A percentile compares a stretch with the other conserved stretches of the same genome.
Conservation (phyloP, 2,113 vertebrate genomes). For the Otolemur garnettii region DNA sequence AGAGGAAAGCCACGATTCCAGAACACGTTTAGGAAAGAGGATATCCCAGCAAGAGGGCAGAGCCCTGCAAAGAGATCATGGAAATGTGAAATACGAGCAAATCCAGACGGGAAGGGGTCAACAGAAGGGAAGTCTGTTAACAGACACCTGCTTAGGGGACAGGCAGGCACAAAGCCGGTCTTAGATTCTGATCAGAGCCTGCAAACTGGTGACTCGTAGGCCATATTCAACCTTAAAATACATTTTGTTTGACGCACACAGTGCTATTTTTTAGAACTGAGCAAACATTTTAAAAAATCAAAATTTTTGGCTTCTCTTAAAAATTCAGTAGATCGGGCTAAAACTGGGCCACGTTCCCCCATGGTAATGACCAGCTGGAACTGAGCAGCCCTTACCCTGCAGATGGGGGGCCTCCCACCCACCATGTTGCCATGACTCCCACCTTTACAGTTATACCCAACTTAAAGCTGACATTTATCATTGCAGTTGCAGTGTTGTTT, state of each 20-base stretch:
- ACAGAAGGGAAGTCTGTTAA: background rate
- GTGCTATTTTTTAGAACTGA: conserved; percentile 22
- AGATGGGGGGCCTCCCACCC: background rate
- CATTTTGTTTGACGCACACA: background rate
- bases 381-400: background rate
- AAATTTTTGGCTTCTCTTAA: conserved; percentile 31
- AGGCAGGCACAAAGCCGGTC: background rate
- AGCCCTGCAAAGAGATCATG: background rate
- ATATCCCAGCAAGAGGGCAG: background rate
- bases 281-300: background rate
- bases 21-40: background rate
- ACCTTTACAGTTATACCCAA: background rate
- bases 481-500: background rate
- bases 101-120: background rate
- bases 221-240: background rate
- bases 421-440: accelerated
- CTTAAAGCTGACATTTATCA: background rate
- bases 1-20: background rate
- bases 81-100: background rate
- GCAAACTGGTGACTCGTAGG: background rate
- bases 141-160: background rate
- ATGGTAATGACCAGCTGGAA: background rate
- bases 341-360: background rate
- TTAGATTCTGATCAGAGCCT: background rate
- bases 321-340: background rate